These are phyloP conservation scores for Neelides sp. DNA, from an alignment of 1,140 invertebrate genomes.

Conservation along the genomic window DNA sequence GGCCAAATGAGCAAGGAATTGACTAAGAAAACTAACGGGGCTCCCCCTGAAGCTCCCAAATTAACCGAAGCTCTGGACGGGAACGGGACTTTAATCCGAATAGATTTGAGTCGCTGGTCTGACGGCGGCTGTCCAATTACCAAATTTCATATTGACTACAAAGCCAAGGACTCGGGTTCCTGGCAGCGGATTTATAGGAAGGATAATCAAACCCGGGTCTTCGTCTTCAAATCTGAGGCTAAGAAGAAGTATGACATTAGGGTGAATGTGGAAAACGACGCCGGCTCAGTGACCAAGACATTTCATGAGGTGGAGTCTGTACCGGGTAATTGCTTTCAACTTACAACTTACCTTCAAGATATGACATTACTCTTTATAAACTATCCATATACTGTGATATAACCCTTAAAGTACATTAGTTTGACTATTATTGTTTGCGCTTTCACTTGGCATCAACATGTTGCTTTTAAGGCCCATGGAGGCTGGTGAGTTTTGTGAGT, in stretches of 20 bases:
- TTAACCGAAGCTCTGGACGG: constrained; percentile 24
- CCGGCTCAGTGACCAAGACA: constrained; percentile 9
- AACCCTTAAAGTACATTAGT: no score
- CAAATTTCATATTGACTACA: constrained; percentile 40
- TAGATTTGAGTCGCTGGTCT: constrained; percentile 24
- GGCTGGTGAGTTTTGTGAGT: not conserved
- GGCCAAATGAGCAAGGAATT: constrained; percentile 10
- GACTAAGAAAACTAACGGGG: constrained; percentile 16
- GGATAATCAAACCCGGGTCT: constrained; percentile 14
- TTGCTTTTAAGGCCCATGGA: not conserved
- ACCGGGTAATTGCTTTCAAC: constrained; percentile 18
- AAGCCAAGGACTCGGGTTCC: constrained; percentile 14
- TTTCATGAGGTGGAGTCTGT: constrained; percentile 21
- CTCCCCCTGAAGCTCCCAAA: constrained; percentile 10
- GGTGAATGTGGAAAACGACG: constrained; percentile 23
- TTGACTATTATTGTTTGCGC: no score
- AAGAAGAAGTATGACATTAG: constrained; percentile 14
- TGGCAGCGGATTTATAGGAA: constrained; percentile 19
- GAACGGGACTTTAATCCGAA: constrained; percentile 22
- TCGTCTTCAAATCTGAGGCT: constrained; percentile 5
- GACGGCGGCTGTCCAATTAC: constrained; percentile 34
- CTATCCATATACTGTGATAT: no score
- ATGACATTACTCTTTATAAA: no score
- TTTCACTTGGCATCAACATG: no score
- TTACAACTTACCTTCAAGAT: no score